phyloP scores from a whole-genome alignment of 2,797 vertebrate genomes.

The Myotis vivesi region DNA sequence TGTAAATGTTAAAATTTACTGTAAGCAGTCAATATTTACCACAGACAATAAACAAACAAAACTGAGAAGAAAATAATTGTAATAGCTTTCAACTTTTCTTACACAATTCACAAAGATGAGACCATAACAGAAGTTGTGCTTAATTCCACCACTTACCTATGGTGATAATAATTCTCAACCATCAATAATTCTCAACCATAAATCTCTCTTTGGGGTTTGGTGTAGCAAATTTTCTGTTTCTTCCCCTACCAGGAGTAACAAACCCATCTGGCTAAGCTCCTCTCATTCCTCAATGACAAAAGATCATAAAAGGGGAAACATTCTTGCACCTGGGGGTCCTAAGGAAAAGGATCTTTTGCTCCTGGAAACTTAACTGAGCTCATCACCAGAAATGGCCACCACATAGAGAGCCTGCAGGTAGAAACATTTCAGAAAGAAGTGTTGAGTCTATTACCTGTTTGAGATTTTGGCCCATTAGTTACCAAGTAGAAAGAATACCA shows the following conservation, averaged over 20 bases:
- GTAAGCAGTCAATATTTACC: not conserved
- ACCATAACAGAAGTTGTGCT: not conserved
- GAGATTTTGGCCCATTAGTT: not conserved
- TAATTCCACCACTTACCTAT: not conserved
- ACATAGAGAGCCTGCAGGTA: not conserved
- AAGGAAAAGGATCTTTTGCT: not conserved
- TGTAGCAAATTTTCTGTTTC: not conserved
- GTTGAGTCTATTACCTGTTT: not conserved
- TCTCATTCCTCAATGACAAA: not conserved
- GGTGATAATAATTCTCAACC: not conserved
- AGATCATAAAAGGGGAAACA: not conserved
- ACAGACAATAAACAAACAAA: conserved; percentile 38
- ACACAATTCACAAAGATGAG: conserved; percentile 4
- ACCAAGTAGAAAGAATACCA: not conserved
- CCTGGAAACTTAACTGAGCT: not conserved
- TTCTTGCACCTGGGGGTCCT: not conserved
- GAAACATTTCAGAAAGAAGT: conserved; percentile 27
- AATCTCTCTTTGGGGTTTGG: not conserved
- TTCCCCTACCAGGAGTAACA: not conserved
- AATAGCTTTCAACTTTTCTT: not conserved
- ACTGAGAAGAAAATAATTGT: not conserved
- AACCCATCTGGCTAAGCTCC: not conserved
- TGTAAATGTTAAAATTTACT: not conserved
- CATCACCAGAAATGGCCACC: not conserved
- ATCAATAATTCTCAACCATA: not conserved